These are phyloP conservation scores for Mareca strepera DNA, from an alignment of 2,797 vertebrate species.

Conservation along the genomic window DNA sequence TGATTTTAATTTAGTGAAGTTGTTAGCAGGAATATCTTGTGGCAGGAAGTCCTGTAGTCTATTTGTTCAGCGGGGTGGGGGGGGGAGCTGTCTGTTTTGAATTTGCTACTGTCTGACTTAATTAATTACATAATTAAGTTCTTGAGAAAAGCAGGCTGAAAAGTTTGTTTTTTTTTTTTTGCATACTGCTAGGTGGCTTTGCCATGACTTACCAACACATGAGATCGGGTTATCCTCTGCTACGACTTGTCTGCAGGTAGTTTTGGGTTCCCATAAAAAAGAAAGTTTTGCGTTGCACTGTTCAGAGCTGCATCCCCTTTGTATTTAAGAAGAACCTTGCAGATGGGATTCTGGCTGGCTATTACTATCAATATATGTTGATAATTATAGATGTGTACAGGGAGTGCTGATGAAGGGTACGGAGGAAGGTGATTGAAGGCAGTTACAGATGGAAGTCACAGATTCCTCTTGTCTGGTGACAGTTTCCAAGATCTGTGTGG, in stretches of 20 bases:
- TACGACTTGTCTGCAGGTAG: neutral
- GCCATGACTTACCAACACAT: neutral
- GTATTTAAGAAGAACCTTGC: neutral
- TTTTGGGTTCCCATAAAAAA: neutral
- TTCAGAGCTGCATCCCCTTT: neutral
- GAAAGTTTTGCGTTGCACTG: neutral
- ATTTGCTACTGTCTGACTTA: conserved; percentile 48
- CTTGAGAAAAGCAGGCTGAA: neutral
- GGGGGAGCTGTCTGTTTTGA: neutral
- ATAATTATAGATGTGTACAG: conserved; percentile 19
- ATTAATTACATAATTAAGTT: conserved; percentile 34
- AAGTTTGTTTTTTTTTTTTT: neutral
- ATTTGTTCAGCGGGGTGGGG: neutral
- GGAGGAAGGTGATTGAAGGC: conserved; percentile 57
- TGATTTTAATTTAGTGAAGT: neutral
- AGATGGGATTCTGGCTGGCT: conserved; percentile 3
- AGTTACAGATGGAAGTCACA: conserved; percentile 59
- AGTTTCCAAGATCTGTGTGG: conserved; percentile 43
- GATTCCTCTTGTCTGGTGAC: conserved; percentile 50
- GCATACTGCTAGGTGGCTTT: conserved; percentile 14
- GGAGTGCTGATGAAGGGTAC: conserved; percentile 35
- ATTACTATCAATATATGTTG: neutral
- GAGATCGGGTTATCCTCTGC: neutral
- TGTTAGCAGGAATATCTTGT: conserved; percentile 7
- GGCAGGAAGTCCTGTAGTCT: neutral